Conservation (phyloP, 2,888 invertebrate species). For the Quadroppia sp. region DNA sequence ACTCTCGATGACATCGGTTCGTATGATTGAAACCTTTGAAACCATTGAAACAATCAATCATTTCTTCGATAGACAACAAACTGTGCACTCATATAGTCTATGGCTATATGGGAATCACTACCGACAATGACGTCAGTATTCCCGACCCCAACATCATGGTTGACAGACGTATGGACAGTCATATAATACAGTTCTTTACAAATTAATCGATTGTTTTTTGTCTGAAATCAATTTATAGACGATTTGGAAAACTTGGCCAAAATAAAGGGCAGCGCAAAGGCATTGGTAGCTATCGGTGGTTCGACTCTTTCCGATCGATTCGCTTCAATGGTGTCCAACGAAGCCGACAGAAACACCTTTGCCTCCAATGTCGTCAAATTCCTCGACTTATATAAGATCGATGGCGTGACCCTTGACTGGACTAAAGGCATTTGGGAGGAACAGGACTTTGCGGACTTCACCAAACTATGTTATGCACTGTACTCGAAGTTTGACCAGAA, state of each 20-base stretch:
- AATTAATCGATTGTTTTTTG: too few species aligned
- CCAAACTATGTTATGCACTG: background rate
- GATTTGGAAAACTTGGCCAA: constrained; percentile 9
- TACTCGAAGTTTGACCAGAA: background rate
- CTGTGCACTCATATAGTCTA: background rate
- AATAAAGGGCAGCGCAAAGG: constrained; percentile 13
- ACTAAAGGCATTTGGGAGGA: background rate
- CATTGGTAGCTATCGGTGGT: constrained; percentile 25
- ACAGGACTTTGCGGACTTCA: background rate
- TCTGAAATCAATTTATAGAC: too few species aligned
- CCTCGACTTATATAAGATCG: background rate
- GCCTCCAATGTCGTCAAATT: background rate
- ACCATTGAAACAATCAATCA: too few species aligned
- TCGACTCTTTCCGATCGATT: background rate
- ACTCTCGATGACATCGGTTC: background rate
- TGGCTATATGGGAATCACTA: background rate
- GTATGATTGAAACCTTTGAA: too few species aligned
- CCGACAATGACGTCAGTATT: background rate
- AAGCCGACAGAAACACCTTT: background rate
- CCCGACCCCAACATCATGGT: background rate
- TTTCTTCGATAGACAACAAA: too few species aligned
- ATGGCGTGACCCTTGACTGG: constrained; percentile 35
- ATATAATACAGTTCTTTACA: background rate
- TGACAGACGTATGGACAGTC: background rate
- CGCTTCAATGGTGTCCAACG: background rate